A percentile compares a stretch with the other conserved stretches of the same genome.
phyloP scores from a whole-genome alignment of 35 echinoderm and acorn worm species.

The Lytechinus pictus region DNA sequence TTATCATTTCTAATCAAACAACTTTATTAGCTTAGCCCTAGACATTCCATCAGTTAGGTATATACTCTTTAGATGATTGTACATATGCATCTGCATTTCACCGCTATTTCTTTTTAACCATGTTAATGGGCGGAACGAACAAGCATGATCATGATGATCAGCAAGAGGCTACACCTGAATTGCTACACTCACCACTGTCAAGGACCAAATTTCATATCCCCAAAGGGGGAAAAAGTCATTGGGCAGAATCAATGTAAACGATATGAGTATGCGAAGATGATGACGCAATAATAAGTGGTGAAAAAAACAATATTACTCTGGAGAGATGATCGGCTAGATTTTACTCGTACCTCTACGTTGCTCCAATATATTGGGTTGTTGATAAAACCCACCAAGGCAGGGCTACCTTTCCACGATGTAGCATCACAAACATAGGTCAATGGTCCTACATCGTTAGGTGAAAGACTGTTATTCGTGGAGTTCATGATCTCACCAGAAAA shows the following conservation, averaged over 20 bases:
- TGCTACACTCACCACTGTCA: too few relatives aligned
- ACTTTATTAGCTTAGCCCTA: too few relatives aligned
- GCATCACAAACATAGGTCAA: conserved; percentile 79
- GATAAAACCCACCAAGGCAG: conserved; percentile 92
- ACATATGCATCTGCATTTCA: too few relatives aligned
- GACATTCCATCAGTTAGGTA: too few relatives aligned
- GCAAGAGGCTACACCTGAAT: too few relatives aligned
- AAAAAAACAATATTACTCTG: not conserved
- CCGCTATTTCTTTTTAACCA: too few relatives aligned
- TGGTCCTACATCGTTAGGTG: conserved; percentile 63
- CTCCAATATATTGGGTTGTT: conserved; percentile 85
- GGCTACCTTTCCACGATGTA: conserved; percentile 57
- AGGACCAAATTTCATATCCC: too few relatives aligned
- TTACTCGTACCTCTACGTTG: conserved; percentile 60
- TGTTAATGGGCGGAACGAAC: too few relatives aligned
- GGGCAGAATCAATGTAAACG: not conserved
- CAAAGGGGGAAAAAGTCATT: not conserved
- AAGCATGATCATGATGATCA: too few relatives aligned
- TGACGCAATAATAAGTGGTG: not conserved
- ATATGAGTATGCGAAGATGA: not conserved
- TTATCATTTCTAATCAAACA: too few relatives aligned
- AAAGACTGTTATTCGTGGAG: conserved; percentile 54
- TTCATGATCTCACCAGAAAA: conserved; percentile 90
- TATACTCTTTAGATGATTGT: too few relatives aligned
- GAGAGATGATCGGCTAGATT: not conserved